Evolutionary conservation across 2,888 invertebrate species (phyloP), one percentile per base, ranked within the genome.

Genomic region (Andrena bucephala): DNA sequence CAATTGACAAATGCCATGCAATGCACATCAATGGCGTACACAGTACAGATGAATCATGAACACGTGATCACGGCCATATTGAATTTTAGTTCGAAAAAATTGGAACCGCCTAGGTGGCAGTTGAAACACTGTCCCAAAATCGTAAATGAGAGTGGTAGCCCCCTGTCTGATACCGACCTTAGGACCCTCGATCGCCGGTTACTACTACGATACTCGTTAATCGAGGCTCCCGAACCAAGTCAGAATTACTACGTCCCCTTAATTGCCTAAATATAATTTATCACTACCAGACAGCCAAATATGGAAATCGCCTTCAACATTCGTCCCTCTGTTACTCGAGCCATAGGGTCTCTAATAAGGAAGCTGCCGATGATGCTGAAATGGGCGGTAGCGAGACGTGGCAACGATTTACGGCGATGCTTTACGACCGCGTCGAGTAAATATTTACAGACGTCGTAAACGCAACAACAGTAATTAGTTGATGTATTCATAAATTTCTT

Each of bases 381-480:
- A 68, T 48, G 68, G 63, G 31, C 72, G 50, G 73, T 68, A 50
- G 63, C 54, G 29, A 29, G 62, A 67, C 48, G 54, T 20, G 1
- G 7, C 33, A n/a, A 48, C 54, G 67, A 79, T 81, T 81, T 81
- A 80, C 69, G 63, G 68, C 74, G 36, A 54, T 54, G 48, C 13
- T 81, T 81, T 80, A 81, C 59, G 74, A 66, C 57, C 65, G 3
- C 3, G 52, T 27, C 73, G 74, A 59, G 80, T 70, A 81, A 80
- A 81, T 80, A 81, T 81, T 81, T 81, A 80, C 81, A 72, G 81
- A 59, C 59, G 60, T 80, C 81, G 73, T 80, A 72, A 80, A 81
- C 48, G 7, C 63, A 81, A 79, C 57, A 68, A 54, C 57, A 36
- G 65, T 59, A 80, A 81, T 81, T 81, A 80, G 62, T 31, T 68